Evolutionary conservation across 2,797 vertebrate species (phyloP).

Genomic region (Gouania willdenowi): DNA sequence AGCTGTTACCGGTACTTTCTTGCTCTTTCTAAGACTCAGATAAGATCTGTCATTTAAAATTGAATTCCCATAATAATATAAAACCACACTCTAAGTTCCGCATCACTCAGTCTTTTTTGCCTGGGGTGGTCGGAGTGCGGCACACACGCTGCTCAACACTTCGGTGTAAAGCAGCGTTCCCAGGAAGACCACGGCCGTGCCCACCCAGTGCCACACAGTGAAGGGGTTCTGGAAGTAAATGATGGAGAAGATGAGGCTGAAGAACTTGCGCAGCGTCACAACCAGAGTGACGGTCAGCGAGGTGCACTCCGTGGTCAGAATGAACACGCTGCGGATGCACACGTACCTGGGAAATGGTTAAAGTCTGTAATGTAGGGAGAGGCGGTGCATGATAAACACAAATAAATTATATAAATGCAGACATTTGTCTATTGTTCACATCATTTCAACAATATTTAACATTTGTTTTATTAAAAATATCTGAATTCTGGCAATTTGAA

Average conservation of each 20-base stretch:
- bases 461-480: no score
- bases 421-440: no score
- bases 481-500: no score
- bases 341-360: conserved; percentile 82
- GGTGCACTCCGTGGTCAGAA: conserved; percentile 91
- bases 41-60: no score
- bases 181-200: conserved; percentile 85
- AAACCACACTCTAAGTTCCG: no score
- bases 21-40: no score
- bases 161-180: conserved; percentile 94
- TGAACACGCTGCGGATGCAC: conserved; percentile 93
- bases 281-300: conserved; percentile 95
- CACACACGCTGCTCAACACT: conserved; percentile 75
- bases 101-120: conserved; percentile 61
- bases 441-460: no score
- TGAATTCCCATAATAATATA: no score
- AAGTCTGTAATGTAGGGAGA: conserved; percentile 36
- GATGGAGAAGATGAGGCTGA: conserved; percentile 98
- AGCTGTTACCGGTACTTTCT: no score
- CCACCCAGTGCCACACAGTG: conserved; percentile 92
- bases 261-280: conserved; percentile 93
- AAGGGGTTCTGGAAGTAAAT: conserved; percentile 93
- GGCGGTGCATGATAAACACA: no score
- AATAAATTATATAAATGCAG: no score
- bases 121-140: conserved; percentile 27